Base-by-base conservation (phyloP, 2,113 vertebrate genomes). In the Limnothrissa miodon region DNA sequence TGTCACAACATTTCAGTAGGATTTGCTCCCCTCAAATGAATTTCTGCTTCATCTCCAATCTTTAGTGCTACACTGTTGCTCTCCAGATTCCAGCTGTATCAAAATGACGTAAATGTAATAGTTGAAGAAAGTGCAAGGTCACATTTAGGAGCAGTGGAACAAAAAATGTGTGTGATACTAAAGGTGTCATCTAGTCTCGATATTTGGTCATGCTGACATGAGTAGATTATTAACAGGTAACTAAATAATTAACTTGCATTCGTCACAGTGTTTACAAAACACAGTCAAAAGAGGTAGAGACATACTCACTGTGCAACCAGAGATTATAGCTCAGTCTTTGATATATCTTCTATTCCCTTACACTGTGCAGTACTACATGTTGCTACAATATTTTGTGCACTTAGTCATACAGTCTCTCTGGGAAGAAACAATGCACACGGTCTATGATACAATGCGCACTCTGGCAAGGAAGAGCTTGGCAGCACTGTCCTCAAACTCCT, bases 401-500 rank as follows among this genome's bases (percentile, higher is more conserved):
- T 42, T 42, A 42, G 42, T 42, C 42, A 6, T 42, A 42, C 42
- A 23, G 51, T 23, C 4, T 56, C 51, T 23, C 19, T 23, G 51
- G 17, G 46, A 48, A 48, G 46, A 15, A 13, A 48, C 13, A 17
- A 48, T 48, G 46, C 15, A 13, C 46, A 6, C 59, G 29, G 10
- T 33, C 25, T 66, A 99, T 78, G 94, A 93, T 23, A 99, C 87
- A 0, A 96, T 92, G 91, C 96, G 97, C 45, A 99, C 96, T 80
- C 96, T 96, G 0, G 93, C 92, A 1, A 98, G 95, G 23, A 99
- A 99, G 44, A 99, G 91, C 17, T 95, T 92, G 0, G 96, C 95
- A 0, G 97, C 97, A 74, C 94, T 96, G 3, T 94, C 95, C 82
- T 99, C 93, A 90, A 99, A 99, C 88, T 99, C 96, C 82, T 96